These are phyloP conservation scores for Ectropis grisescens DNA, from an alignment of 1,140 invertebrate genomes.

Conservation along the genomic window DNA sequence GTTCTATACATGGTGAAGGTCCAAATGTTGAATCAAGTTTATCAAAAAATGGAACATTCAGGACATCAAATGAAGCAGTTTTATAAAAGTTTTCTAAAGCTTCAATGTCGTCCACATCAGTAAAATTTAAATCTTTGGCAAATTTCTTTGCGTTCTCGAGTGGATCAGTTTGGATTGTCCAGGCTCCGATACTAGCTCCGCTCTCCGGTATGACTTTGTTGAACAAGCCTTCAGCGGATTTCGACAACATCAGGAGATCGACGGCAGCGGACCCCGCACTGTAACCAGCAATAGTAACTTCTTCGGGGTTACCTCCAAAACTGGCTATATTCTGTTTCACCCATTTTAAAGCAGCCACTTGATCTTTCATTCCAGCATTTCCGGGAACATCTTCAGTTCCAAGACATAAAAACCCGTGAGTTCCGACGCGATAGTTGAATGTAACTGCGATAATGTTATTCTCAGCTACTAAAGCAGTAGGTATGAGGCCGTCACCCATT, in stretches of 20 bases:
- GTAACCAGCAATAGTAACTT: conserved; percentile 31
- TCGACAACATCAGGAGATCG: conserved; percentile 32
- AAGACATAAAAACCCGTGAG: conserved; percentile 33
- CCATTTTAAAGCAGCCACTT: conserved; percentile 32
- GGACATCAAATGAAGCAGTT: conserved; percentile 6
- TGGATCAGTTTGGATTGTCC: conserved; percentile 25
- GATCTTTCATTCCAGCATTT: conserved; percentile 44
- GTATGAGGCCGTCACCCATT: conserved; percentile 12
- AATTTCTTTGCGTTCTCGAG: conserved; percentile 16
- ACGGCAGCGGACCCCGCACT: conserved; percentile 34
- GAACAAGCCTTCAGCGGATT: conserved; percentile 25
- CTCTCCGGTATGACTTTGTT: conserved; percentile 33
- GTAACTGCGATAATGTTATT: conserved; percentile 19
- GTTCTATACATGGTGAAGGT: conserved; percentile 28
- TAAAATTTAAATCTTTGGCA: conserved; percentile 17
- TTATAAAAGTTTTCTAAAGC: conserved; percentile 26
- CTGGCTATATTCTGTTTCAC: conserved; percentile 33
- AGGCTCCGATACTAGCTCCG: conserved; percentile 18
- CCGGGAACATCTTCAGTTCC: conserved; percentile 36
- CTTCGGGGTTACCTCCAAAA: conserved; percentile 39
- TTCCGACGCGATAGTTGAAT: conserved; percentile 31
- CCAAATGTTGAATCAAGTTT: too few species aligned
- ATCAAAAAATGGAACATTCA: conserved; percentile 11
- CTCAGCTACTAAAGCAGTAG: conserved; percentile 16
- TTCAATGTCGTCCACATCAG: conserved; percentile 14